Evolutionary conservation across 2,888 invertebrate genomes (phyloP), one percentile per base, ranked within the genome.

Genomic region (Tachina grossa): DNA sequence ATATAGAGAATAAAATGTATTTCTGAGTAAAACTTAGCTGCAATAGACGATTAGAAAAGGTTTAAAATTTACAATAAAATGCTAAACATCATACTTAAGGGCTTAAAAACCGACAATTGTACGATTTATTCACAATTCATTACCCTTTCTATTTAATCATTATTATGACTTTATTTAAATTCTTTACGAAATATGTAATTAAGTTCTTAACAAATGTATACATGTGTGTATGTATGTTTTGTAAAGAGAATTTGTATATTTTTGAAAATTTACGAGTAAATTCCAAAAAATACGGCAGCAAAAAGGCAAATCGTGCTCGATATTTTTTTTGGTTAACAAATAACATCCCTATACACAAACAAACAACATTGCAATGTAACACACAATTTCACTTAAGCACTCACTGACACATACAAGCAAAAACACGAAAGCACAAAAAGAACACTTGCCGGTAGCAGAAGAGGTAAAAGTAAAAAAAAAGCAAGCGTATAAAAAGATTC

Each of bases 371-470:
- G 16, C 39, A 41, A 14, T 19, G 11, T 51, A 61, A 81, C 81
- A 75, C 59, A 68, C 53, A 75, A 81, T 63, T 68, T 75, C 68
- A 81, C 81, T 81, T 81, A 79, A 49, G 31, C 31, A 9, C n/a
- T 61, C 68, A 51, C 31, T 57, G 10, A 45, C 9, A 41, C 8
- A 68, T 5, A 43, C 9, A 47, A 16, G 53, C 39, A 51, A 9
- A 16, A 47, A 45, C 13, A 31, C 31, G 6, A 31, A 41, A 63
- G 22, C 1, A 49, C 10, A 57, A 1, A 6, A 81, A 75, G 59
- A 74, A 81, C 45, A 61, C 9, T 69, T 55, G 31, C 51, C 13
- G n/a, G 22, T 39, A 45, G 59, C 14, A 57, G 9, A 45, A 68
- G 53, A 45, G 53, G 14, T 61, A 22, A 51, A 13, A 31, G 14